These are phyloP conservation scores for Teleogryllus occipitalis DNA, from an alignment of 1,140 invertebrate species.

Conservation along the genomic window DNA sequence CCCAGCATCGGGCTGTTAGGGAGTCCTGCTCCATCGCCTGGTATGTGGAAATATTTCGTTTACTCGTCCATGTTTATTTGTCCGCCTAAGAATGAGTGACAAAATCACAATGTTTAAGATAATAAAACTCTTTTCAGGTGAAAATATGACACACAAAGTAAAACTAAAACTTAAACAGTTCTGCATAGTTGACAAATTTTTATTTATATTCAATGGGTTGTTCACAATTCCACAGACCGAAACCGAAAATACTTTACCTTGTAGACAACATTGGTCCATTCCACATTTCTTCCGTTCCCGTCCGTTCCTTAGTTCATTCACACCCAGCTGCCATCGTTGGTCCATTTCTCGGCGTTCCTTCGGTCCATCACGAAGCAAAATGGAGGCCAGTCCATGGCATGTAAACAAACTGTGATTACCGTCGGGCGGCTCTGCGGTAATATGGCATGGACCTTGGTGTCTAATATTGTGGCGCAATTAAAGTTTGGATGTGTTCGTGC, in stretches of 20 bases:
- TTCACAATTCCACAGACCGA: conserved; percentile 12
- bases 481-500: too few species aligned
- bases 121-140: not conserved
- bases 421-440: not conserved
- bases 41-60: conserved; percentile 25
- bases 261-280: conserved; percentile 26
- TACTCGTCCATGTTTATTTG: conserved; percentile 25
- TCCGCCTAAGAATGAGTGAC: conserved; percentile 26
- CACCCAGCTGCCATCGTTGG: conserved; percentile 23
- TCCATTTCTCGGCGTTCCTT: conserved; percentile 9
- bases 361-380: not conserved
- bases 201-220: not conserved
- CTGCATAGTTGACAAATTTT: not conserved
- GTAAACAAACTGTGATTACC: not conserved
- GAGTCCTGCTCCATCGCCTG: conserved; percentile 24
- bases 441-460: too few species aligned
- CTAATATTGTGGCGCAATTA: too few species aligned
- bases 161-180: not conserved
- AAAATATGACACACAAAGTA: not conserved
- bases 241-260: conserved; percentile 21
- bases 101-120: conserved; percentile 17
- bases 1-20: conserved; percentile 20
- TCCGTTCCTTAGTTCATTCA: conserved; percentile 25
- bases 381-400: not conserved
- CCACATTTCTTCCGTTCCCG: conserved; percentile 25